These are phyloP conservation scores for Subanguina moxae DNA, from an alignment of 1,140 invertebrate genomes.

Conservation along the genomic window DNA sequence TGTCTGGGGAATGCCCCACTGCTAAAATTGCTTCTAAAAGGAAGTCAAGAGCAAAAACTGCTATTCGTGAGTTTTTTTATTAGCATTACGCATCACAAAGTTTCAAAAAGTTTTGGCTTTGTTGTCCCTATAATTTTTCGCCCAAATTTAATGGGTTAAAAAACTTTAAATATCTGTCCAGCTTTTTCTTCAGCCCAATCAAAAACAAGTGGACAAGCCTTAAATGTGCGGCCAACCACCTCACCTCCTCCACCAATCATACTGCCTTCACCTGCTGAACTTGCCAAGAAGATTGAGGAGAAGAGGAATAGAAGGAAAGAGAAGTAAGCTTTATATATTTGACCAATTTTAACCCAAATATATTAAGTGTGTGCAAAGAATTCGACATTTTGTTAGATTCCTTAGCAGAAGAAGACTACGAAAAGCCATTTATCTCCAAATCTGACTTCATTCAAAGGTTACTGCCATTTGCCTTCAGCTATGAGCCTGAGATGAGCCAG, in stretches of 20 bases:
- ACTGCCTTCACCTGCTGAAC: neutral
- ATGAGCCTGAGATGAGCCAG: constrained; percentile 1
- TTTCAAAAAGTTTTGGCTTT: too few relatives aligned
- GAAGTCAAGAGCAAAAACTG: too few relatives aligned
- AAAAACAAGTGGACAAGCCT: too few relatives aligned
- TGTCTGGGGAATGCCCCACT: too few relatives aligned
- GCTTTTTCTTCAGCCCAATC: too few relatives aligned
- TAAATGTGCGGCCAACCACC: neutral
- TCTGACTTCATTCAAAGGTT: neutral
- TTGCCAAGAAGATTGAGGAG: constrained; percentile 2
- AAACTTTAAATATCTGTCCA: too few relatives aligned
- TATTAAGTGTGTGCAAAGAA: neutral
- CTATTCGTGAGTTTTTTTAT: too few relatives aligned
- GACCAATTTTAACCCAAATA: neutral
- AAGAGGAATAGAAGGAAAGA: neutral
- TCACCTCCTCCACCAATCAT: neutral
- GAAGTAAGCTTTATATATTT: neutral
- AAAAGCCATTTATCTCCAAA: neutral
- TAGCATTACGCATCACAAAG: too few relatives aligned
- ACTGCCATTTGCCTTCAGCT: neutral
- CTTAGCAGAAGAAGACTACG: neutral
- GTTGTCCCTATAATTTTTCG: too few relatives aligned
- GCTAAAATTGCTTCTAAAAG: too few relatives aligned
- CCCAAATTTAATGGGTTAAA: too few relatives aligned
- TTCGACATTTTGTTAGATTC: neutral